Evolutionary conservation across 2,113 vertebrate genomes (phyloP).

Genomic region (Hystrix brachyura): DNA sequence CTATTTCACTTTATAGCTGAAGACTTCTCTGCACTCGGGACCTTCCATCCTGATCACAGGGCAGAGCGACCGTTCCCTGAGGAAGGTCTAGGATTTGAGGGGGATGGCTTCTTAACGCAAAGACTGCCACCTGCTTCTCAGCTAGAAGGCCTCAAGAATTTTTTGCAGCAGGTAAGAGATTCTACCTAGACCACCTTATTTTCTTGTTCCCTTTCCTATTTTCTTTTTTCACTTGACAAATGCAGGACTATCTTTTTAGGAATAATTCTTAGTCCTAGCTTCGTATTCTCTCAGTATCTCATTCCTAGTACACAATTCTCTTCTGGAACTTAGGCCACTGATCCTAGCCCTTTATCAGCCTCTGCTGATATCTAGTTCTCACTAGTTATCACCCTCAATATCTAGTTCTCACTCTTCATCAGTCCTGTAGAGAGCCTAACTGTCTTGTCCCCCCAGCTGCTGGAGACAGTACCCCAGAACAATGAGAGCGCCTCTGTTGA

Average conservation of each 20-base stretch:
- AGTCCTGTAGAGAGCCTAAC: background rate
- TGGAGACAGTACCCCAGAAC: conserved; percentile 77
- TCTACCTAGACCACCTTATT: background rate
- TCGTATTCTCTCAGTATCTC: background rate
- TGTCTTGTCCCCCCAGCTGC: conserved; percentile 64
- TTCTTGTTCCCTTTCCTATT: background rate
- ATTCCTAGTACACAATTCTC: background rate
- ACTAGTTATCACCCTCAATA: background rate
- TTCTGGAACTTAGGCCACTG: background rate
- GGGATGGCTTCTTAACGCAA: conserved; percentile 60
- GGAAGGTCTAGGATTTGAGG: conserved; percentile 55
- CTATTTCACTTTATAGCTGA: background rate
- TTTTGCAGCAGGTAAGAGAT: conserved; percentile 79
- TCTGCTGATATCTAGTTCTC: background rate
- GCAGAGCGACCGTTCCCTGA: conserved; percentile 83
- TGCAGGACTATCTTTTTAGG: background rate
- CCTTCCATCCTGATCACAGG: conserved; percentile 68
- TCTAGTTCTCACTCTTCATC: background rate
- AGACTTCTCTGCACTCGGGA: conserved; percentile 14
- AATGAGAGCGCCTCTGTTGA: conserved; percentile 56
- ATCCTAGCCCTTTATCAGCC: background rate
- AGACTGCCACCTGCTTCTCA: conserved; percentile 64
- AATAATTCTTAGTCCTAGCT: background rate
- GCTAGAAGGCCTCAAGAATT: conserved; percentile 82
- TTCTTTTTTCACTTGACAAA: background rate